Base-by-base conservation (phyloP, 2,797 vertebrate genomes). In the Pogonophryne albipinna region DNA sequence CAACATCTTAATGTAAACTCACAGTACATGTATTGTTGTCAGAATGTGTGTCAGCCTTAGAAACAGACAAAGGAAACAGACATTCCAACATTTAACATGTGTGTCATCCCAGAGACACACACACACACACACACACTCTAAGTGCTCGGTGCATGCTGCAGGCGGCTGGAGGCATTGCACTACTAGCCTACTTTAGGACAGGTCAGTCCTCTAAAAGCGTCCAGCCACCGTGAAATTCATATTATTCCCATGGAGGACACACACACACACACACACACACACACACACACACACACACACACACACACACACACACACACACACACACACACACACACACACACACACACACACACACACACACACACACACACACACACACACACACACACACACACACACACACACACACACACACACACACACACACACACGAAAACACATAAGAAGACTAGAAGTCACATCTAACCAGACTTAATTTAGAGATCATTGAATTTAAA, bases 161-260 rank as follows among this genome's bases (percentile, higher is more conserved):
- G 90, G 91, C 87, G 1, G 62, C 1, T 55, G 11, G 47, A 88
- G 72, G 66, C 83, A 56, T 72, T 87, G 83, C 65, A 84, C 87
- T 83, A 91, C 82, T 90, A 81, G 79, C 92, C 92, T 90, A 92
- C 89, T 92, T 93, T 84, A 63, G 80, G 83, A 77, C 89, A 79
- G 87, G 86, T 91, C 92, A 81, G 51, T 80, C 55, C 80, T 82
- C 85, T 91, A 71, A 92, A 91, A 92, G 91, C 13, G 57, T 85
- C 83, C 90, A 92, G 65, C 87, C 88, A 92, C 87, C 89, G 72
- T 91, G 89, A 93, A 92, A 93, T 88, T 58, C 61, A 75, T 83
- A 89, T 92, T 91, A 87, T 89, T 84, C 82, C 23, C 12, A 64
- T 76, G 47, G 66, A 81, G 60, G 46, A 73, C 44, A 78, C 66